Percentiles rank a stretch among this genome's conserved stretches.
These are phyloP conservation scores for Cairina moschata DNA, from an alignment of 2,113 vertebrate species.

Conservation along the genomic window DNA sequence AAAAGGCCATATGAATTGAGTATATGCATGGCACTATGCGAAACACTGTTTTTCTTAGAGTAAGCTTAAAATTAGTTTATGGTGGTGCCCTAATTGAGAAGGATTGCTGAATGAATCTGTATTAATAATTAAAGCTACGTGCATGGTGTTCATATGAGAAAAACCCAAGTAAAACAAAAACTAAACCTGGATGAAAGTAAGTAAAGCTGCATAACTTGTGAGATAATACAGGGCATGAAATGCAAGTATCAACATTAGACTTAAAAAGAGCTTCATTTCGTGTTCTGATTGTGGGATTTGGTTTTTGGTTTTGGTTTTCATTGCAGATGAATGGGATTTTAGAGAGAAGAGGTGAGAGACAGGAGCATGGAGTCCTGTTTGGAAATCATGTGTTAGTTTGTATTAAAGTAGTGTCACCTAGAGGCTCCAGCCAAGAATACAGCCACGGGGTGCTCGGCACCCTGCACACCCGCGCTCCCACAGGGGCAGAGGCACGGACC, in stretches of 20 bases:
- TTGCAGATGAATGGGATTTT: background rate
- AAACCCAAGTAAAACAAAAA: background rate
- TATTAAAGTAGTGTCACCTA: slow-evolving; percentile 62
- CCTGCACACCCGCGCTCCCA: fast-evolving
- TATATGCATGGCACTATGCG: background rate
- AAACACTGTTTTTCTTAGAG: background rate
- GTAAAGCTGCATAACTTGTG: background rate
- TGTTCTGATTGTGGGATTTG: background rate
- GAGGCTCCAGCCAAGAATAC: slow-evolving; percentile 51
- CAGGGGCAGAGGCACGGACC: background rate
- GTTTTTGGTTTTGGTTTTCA: background rate
- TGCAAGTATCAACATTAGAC: fast-evolving
- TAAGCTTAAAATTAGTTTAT: background rate
- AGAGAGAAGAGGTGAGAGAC: background rate
- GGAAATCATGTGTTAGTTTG: background rate
- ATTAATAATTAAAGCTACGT: background rate
- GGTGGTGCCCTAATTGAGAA: background rate
- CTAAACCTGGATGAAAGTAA: background rate
- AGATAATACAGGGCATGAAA: fast-evolving
- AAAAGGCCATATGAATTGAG: background rate
- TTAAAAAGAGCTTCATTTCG: background rate
- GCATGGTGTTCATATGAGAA: background rate
- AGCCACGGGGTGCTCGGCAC: background rate
- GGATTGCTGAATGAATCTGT: background rate
- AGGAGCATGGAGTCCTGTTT: background rate